Percentiles rank a stretch among this genome's conserved stretches.
These are phyloP conservation scores for Pseudanteris insignis DNA, from an alignment of 2,888 invertebrate genomes.

Conservation along the genomic window DNA sequence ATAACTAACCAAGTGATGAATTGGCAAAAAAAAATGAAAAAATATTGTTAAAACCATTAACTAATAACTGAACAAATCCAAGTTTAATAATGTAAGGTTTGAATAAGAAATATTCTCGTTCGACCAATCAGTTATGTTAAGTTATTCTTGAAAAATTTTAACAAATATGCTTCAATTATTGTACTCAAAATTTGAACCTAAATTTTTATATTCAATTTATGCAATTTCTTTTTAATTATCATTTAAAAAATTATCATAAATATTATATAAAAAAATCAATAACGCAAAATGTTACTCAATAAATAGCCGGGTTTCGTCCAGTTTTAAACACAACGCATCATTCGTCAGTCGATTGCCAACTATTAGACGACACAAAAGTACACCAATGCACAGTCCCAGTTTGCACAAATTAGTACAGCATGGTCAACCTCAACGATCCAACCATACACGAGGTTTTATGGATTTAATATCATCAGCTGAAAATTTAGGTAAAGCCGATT, in stretches of 20 bases:
- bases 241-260: too few species aligned
- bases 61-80: too few species aligned
- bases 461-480: constrained; percentile 80
- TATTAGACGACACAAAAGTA: constrained; percentile 83
- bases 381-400: constrained; percentile 80
- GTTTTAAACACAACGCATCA: constrained; percentile 93
- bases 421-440: constrained; percentile 61
- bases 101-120: too few species aligned
- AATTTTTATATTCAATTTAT: too few species aligned
- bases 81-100: too few species aligned
- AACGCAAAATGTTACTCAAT: constrained; percentile 1
- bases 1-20: too few species aligned
- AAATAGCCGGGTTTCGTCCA: constrained; percentile 77
- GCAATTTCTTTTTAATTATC: background rate
- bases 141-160: background rate
- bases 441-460: constrained; percentile 71
- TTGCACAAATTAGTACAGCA: constrained; percentile 70
- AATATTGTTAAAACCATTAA: too few species aligned
- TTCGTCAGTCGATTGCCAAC: constrained; percentile 92
- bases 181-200: too few species aligned
- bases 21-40: too few species aligned
- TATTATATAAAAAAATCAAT: background rate
- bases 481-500: constrained; percentile 73
- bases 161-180: background rate
- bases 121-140: background rate